Evolutionary conservation across 2,113 vertebrate species (phyloP), one percentile per base, ranked within the genome.

Genomic region (Gobiocypris rarus): DNA sequence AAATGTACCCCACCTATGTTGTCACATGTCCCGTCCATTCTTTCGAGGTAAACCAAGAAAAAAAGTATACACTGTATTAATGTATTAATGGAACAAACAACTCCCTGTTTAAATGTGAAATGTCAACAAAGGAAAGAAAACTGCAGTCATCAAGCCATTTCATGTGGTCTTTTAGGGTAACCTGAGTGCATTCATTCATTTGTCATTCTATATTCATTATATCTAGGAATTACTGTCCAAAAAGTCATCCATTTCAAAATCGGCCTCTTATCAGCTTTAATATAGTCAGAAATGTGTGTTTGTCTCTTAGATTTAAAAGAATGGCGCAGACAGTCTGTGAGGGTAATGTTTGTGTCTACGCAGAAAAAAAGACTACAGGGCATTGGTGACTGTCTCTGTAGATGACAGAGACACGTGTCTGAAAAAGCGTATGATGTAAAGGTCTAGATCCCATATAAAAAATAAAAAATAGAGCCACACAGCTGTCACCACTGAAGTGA

Each of bases 201-300:
- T 3, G 4, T 34, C 34, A 5, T n/a, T 56, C 8, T 56, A 22
- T n/a, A 56, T 56, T 22, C 54, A 70, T 70, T n/a, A 43, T 3
- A 70, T 70, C 67, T 34, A 43, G 0, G 8, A n/a, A 1, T 48
- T 24, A 14, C n/a, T 48, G 41, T 26, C 43, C 41, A 48, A 26
- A 45, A 19, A 34, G 6, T 59, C 19, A 58, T 73, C 70, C 45
- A 41, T 5, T 45, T 45, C 19, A 71, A 45, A 13, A n/a, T 22
- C 19, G 24, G 52, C 28, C 45, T 75, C 43, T 75, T 22, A 69
- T 81, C 31, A 85, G 43, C 41, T 52, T 78, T 71, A 79, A 71
- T 84, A 81, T 2, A 67, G 48, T 38, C 9, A 59, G 34, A 75
- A 2, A 9, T 38, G 22, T 8, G 19, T 13, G 31, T 74, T 74